Evolutionary conservation across 2,888 invertebrate genomes (phyloP), one percentile per base, ranked within the genome.

Genomic region (Lysandra bellargus): DNA sequence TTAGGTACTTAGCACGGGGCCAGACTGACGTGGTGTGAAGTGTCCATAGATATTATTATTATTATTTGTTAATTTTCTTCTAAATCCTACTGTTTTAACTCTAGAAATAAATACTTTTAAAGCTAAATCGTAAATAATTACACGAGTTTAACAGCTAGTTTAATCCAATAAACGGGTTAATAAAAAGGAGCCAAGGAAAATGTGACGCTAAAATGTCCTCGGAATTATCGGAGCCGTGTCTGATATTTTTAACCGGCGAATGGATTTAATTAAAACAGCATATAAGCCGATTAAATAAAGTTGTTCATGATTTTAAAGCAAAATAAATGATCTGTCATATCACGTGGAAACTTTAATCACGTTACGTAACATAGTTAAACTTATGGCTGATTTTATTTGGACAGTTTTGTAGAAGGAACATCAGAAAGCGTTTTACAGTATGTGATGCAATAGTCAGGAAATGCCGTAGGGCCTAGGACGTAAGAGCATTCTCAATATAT

Each of bases 271-370:
- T 69, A 69, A 69, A 69, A 69, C 30, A 33, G 30, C 64, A 33
- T 7, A 30, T 69, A 69, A 69, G 33, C 64, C 4, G 64, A 69
- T 69, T 69, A 69, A 69, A 69, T 69, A 30, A 23, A 33, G 30
- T 69, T 33, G 30, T 33, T 69, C 64, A 69, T 30, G 64, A 69
- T 69, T 69, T 69, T 12, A 69, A 69, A 69, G 64, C 64, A 30
- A 33, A 64, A 69, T 69, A 69, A 33, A 69, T 14, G 64, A 69
- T 69, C 64, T 69, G 30, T 14, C 61, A 23, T 61, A 61, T 61
- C 30, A 69, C 33, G 33, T 30, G 64, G 64, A 69, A 69, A 69
- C 7, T 0, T 61, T 69, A 69, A 69, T 69, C 4, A 30, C 12
- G 30, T 69, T 69, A 69, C 64, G 30, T 69, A 33, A 30, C 30